phyloP scores from a whole-genome alignment of 2,113 vertebrate species.

The Dicaeum eximium region DNA sequence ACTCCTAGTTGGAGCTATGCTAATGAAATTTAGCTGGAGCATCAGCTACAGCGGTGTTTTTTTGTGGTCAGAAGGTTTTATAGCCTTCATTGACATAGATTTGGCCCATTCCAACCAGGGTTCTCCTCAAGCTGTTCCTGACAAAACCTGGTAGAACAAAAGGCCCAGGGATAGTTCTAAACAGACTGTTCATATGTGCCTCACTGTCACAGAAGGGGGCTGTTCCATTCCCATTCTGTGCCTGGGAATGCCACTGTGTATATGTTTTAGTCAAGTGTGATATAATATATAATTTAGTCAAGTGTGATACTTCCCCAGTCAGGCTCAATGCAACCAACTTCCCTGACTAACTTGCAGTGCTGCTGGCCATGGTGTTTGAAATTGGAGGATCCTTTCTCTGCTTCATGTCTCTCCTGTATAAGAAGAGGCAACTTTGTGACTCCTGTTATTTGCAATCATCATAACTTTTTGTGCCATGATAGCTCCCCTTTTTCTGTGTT shows the following conservation, averaged over 20 bases:
- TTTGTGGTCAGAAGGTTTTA: neutral
- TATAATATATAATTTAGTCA: neutral
- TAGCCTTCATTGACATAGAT: neutral
- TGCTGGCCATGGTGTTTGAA: neutral
- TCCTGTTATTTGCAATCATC: neutral
- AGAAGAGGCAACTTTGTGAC: neutral
- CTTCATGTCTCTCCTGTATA: neutral
- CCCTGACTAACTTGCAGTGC: neutral
- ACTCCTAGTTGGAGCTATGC: neutral
- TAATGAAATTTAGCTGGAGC: neutral
- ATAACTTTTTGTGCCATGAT: neutral
- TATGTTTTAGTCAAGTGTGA: neutral
- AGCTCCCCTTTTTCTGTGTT: neutral
- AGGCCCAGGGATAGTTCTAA: neutral
- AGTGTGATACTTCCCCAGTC: neutral
- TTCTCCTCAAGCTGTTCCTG: neutral
- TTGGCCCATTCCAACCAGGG: rapidly evolving
- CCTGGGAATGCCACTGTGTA: neutral
- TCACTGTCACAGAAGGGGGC: neutral
- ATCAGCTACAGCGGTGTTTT: neutral
- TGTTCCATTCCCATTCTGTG: neutral
- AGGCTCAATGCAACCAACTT: neutral
- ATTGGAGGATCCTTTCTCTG: neutral
- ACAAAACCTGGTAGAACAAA: neutral
- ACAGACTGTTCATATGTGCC: neutral